Base-by-base conservation (phyloP, 2,797 vertebrate species). In the Syndactyla subalaris region DNA sequence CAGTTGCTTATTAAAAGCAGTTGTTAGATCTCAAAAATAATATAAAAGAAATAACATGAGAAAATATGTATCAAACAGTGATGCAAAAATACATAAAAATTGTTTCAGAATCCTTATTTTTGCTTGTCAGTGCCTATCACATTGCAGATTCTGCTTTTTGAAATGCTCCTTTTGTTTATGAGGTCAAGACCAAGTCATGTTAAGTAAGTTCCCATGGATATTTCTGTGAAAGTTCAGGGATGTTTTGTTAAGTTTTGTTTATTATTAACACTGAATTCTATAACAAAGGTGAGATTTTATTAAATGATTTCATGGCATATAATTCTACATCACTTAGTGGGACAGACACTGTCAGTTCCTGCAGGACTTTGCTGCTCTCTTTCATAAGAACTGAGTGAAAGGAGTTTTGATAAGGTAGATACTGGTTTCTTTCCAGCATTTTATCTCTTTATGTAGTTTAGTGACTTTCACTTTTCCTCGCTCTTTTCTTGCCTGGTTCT, bases 1-100 rank as follows among this genome's bases (percentile, higher is more conserved):
- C 85, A 84, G 91, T 97, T 95, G 93, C 87, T 95, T 97, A 96
- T 94, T 97, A 96, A 96, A 97, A 96, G 84, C 93, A 93, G 91
- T 95, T 81, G 91, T 95, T 96, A 96, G 91, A 97, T 95, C 91
- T 93, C 91, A 92, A 92, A 97, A 97, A 95, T 96, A 88, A 91
- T 94, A 88, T 89, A 82, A 90, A 93, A 91, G 87, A 92, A 92
- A 94, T 75, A 85, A 85, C 76, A 76, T 81, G 72, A 91, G 90
- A 94, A 95, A 88, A 88, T 92, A 85, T 79, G 59, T 80, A 72
- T 91, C 62, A 83, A 87, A 72, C 54, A 87, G 61, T 59, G 55
- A 27, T 41, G 78, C 49, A 93, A 85, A 94, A 95, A 89, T 12
- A 45, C 30, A 80, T 51, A 5, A 13, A 83, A 91, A 75, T 70